Conservation (phyloP, 1,140 invertebrate species). For the Thereuonema tuberculata region DNA sequence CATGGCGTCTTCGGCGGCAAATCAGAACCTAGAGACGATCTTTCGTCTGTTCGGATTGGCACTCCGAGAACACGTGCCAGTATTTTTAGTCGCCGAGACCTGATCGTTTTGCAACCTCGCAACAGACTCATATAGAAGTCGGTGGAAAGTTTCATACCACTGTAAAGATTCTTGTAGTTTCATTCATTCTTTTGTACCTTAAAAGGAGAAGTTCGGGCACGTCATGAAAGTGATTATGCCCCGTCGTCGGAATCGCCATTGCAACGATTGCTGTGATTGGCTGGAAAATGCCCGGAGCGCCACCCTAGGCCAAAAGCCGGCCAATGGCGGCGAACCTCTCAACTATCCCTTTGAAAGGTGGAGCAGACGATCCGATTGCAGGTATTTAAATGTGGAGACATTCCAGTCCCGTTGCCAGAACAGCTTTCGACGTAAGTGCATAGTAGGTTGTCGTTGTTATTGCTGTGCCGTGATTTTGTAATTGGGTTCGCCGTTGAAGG, state of each 20-base stretch:
- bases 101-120: slow-evolving; percentile 6
- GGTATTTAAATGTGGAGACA: neutral
- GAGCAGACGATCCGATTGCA: slow-evolving; percentile 4
- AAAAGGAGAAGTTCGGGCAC: slow-evolving; percentile 5
- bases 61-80: neutral
- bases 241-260: too few species aligned
- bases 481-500: neutral
- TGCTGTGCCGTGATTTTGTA: neutral
- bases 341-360: too few species aligned
- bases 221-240: neutral
- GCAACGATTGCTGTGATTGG: neutral
- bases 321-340: neutral
- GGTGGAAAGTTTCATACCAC: neutral
- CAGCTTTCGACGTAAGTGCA: slow-evolving; percentile 8
- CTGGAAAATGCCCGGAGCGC: neutral
- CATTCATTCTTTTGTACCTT: slow-evolving; percentile 2
- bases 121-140: neutral
- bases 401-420: neutral
- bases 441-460: neutral
- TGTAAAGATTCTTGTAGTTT: slow-evolving; percentile 1
- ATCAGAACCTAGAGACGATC: too few species aligned
- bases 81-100: slow-evolving; percentile 5
- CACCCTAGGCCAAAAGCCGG: neutral
- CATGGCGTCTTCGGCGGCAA: too few species aligned
- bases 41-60: too few species aligned